Evolutionary conservation across 64 coral and sea anemone species (phyloP), one percentile per base, ranked within the genome.

Genomic region (Hydrozoanthus tunicans): DNA sequence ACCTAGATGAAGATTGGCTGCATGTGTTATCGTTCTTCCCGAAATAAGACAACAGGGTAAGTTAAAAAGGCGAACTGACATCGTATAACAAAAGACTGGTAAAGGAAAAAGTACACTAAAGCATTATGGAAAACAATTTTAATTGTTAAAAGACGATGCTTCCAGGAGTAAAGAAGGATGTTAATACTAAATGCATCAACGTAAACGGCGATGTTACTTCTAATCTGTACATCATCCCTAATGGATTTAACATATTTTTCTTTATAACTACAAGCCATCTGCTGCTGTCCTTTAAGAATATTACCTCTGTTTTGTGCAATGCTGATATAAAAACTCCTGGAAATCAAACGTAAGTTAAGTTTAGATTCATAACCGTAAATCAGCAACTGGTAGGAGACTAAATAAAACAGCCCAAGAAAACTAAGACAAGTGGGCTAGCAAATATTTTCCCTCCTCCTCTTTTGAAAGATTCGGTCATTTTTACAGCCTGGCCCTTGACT

Each of bases 151-250:
- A 67, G 7, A 3, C 64, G n/a, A 13, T 67, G n/a, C 64, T 67
- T 67, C 64, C 64, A 67, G 64, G 64, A 67, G 12, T 67, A 67
- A 67, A 67, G 64, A 67, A 67, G 64, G 64, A 67, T 17, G 64
- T 67, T 67, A 67, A 67, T 67, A 67, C 64, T 67, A 67, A 67
- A 67, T 67, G 8, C 64, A 67, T 67, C 64, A 67, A 12, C 4
- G 64, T 67, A 67, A 67, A 67, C 13, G 61, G 61, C 2, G 7
- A 63, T 63, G 12, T 67, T 67, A 67, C 64, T 67, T 67, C 3
- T 67, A 17, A 67, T 13, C 1, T 15, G 64, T 14, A 66, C 5
- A 66, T 66, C 64, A 66, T 66, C 64, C 10, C 64, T 14, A 66
- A 66, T 66, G 64, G 64, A 66, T 66, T 66, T 66, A 66, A 66